Percentiles rank a stretch among this genome's conserved stretches.
Conservation (phyloP, 2,888 invertebrate species). For the Branchipolynoe longqiensis region DNA sequence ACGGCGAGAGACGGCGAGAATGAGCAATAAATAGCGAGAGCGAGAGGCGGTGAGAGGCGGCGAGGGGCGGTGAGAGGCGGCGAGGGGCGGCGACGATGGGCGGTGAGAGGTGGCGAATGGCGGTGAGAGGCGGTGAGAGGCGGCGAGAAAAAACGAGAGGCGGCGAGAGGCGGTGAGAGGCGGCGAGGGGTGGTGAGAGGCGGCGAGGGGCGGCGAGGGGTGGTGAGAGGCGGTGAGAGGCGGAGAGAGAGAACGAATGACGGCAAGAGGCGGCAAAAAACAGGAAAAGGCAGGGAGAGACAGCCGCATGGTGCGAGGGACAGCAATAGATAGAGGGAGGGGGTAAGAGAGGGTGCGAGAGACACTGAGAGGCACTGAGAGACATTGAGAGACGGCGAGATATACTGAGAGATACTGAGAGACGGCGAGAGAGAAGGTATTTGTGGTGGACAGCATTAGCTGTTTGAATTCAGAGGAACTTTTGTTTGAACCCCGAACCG, state of each 20-base stretch:
- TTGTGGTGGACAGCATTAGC: too few relatives aligned
- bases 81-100: background rate
- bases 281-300: background rate
- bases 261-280: too few relatives aligned
- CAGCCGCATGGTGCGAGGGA: background rate
- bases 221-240: too few relatives aligned
- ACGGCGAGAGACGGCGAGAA: background rate
- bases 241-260: too few relatives aligned
- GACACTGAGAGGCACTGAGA: too few relatives aligned
- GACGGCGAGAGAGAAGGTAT: too few relatives aligned
- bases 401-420: too few relatives aligned
- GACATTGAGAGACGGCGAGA: too few relatives aligned
- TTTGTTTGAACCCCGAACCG: background rate
- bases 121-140: too few relatives aligned
- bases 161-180: background rate
- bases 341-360: background rate
- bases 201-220: too few relatives aligned
- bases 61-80: background rate
- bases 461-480: too few relatives aligned
- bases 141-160: too few relatives aligned
- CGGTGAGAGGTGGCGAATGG: background rate
- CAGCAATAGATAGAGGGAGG: background rate
- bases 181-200: background rate
- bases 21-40: background rate
- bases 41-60: background rate